Conservation (phyloP, 2,888 invertebrate genomes). For the Ashinkailepas kermadecensis region DNA sequence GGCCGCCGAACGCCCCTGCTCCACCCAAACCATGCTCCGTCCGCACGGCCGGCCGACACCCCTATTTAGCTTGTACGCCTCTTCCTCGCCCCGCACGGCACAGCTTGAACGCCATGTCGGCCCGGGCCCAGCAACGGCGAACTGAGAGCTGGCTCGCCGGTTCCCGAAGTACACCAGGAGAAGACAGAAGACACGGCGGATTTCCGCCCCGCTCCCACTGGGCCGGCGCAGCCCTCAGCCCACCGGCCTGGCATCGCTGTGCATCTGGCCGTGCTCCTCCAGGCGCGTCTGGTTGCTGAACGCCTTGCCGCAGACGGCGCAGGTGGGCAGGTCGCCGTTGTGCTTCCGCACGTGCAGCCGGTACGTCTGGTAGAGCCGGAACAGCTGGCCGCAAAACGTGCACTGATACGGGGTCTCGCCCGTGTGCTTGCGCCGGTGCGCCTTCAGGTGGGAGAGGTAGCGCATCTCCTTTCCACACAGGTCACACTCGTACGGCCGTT, state of each 20-base stretch:
- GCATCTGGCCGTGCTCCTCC: neutral
- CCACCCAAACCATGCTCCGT: no score
- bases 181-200: no score
- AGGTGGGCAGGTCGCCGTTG: conserved; percentile 12
- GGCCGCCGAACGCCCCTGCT: no score
- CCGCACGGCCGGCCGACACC: no score
- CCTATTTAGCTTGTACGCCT: no score
- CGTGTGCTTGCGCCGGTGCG: conserved; percentile 18
- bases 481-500: conserved; percentile 18
- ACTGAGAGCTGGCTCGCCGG: no score
- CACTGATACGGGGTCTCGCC: conserved; percentile 19
- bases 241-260: neutral
- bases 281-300: conserved; percentile 6
- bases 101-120: no score
- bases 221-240: no score
- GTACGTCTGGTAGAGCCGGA: conserved; percentile 19
- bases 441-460: conserved; percentile 19
- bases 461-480: conserved; percentile 21
- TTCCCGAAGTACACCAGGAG: no score
- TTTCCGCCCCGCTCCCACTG: no score
- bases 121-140: no score
- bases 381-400: conserved; percentile 8
- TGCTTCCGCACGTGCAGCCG: conserved; percentile 15
- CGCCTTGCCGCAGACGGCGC: neutral
- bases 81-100: no score